Base-by-base conservation (phyloP, 2,888 invertebrate genomes). In the Chironomus tentans region DNA sequence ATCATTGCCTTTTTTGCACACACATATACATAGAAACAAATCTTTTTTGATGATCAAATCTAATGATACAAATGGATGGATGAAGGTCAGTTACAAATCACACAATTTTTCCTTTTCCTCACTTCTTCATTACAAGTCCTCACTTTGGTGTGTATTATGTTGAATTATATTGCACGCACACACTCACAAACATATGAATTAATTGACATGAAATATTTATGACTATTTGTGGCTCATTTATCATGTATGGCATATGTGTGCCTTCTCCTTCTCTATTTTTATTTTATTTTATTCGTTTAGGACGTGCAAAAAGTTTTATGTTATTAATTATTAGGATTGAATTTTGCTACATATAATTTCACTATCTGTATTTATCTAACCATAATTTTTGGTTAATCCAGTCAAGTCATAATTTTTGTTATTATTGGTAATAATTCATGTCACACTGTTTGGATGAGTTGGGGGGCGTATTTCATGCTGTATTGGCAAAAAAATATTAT, bases 151-250 rank as follows among this genome's bases (percentile, higher is more conserved):
- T 38, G 38, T 65, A 24, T 24, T 65, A 24, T 24, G 5, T 65
- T 13, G 22, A 1, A 62, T 15, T 13, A 65, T 5, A 21, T 10
- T 4, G 5, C 21, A 65, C 22, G 10, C 24, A 65, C 12, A 65
- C 65, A 62, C 6, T 2, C 24, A 65, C 24, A 65, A 22, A 62
- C 21, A 10, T 21, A 24, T 24, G n/a, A 18, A 65, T 24, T 65
- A 65, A 65, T 65, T 65, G 65, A 65, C 65, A 65, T 65, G 65
- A 65, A 65, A 65, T 65, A 65, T 65, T 65, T 65, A 65, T 65
- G 65, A 22, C 65, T 65, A 24, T 24, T 65, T 65, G 21, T 22
- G 22, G 65, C 65, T 65, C 65, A 65, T 65, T 65, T 65, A 65
- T 65, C 65, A 65, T 56, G 56, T n/a, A 50, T 50, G 10, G 38